phyloP scores from a whole-genome alignment of 2,797 vertebrate genomes.

The Urophycis tenuis region DNA sequence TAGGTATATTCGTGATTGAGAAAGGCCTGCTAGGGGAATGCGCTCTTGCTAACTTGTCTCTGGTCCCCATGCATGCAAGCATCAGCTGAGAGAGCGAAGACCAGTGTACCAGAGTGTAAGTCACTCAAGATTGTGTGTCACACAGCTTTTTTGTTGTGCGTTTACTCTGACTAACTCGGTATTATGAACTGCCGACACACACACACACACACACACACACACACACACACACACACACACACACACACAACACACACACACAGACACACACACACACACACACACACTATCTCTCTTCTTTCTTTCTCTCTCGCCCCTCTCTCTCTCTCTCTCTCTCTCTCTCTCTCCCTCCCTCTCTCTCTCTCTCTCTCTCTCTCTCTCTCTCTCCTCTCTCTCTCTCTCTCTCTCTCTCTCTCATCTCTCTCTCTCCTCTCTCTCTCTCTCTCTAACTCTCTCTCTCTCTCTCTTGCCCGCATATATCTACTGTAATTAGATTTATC shows the following conservation, averaged over 20 bases:
- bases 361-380: not conserved
- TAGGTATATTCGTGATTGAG: not conserved
- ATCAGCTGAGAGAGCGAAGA: not conserved
- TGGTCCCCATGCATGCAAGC: not conserved
- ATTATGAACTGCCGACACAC: no score
- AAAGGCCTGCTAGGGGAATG: not conserved
- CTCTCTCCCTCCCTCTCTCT: not conserved
- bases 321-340: not conserved
- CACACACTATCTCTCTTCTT: no score
- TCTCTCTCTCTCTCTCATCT: not conserved
- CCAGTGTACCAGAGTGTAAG: not conserved
- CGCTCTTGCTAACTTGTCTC: not conserved
- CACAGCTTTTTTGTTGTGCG: not conserved
- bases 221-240: no score
- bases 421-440: not conserved
- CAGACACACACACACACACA: no score
- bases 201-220: no score
- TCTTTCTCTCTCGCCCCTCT: no score
- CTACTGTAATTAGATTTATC: conserved; percentile 18
- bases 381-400: no score
- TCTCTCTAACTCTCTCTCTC: not conserved
- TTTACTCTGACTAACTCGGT: no score
- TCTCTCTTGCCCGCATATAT: no score
- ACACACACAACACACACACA: no score
- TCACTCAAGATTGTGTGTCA: not conserved